Evolutionary conservation across 2,113 vertebrate genomes (phyloP).

Genomic region (Diadophis punctatus): DNA sequence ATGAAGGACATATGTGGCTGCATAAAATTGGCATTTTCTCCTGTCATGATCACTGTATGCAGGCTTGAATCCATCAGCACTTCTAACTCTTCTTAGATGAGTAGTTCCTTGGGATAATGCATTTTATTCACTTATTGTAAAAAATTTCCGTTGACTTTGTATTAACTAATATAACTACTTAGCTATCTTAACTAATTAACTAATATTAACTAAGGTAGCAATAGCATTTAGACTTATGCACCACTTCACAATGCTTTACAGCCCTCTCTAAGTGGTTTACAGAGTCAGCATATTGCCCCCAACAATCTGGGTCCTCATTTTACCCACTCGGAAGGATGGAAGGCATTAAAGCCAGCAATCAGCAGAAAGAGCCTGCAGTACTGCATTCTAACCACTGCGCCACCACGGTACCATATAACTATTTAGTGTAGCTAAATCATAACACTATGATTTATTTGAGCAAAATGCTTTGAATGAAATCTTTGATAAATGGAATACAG

Average conservation of each 20-base stretch:
- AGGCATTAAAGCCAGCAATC: too few species aligned
- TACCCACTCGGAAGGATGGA: too few species aligned
- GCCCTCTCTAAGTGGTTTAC: too few species aligned
- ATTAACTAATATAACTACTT: not conserved
- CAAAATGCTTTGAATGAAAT: slow-evolving; percentile 33
- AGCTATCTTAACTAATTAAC: not conserved
- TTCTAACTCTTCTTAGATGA: not conserved
- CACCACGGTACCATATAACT: not conserved
- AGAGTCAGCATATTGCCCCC: too few species aligned
- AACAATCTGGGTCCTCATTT: too few species aligned
- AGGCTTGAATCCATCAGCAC: not conserved
- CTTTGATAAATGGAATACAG: slow-evolving; percentile 24
- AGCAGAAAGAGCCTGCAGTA: too few species aligned
- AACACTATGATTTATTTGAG: not conserved
- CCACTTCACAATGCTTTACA: too few species aligned
- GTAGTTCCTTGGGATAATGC: slow-evolving; percentile 14
- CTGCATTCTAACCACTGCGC: too few species aligned
- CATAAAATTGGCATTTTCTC: not conserved
- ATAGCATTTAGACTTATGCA: too few species aligned
- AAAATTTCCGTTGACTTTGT: not conserved
- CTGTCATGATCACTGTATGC: not conserved
- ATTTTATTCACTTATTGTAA: slow-evolving; percentile 19
- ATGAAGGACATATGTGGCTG: not conserved
- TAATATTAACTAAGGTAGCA: not conserved
- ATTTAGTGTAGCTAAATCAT: not conserved